Evolutionary conservation across 1,140 invertebrate species (phyloP).

Genomic region (Megalopta genalis): DNA sequence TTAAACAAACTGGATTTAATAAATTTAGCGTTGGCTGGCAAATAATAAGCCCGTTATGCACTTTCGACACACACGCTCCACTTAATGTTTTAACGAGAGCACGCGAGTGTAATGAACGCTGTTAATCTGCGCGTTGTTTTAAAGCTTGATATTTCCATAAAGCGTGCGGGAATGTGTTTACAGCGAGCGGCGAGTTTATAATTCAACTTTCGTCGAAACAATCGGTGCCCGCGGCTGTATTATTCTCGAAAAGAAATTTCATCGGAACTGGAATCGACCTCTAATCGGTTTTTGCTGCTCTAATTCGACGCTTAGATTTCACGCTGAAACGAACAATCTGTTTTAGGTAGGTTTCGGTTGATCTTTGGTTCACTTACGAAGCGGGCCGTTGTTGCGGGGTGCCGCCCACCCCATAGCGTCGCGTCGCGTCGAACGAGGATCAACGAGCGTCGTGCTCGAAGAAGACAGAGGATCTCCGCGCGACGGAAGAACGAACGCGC

Average conservation of each 20-base stretch:
- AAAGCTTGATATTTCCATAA: conserved; percentile 18
- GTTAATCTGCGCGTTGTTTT: conserved; percentile 22
- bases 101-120: conserved; percentile 12
- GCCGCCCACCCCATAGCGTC: no score
- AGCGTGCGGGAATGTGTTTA: neutral
- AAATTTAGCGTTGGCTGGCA: conserved; percentile 2
- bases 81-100: conserved; percentile 20
- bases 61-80: neutral
- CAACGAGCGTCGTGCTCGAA: no score
- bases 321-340: no score
- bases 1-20: conserved; percentile 3
- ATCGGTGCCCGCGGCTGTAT: neutral
- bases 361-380: no score
- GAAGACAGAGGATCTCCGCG: no score
- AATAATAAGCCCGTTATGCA: conserved; percentile 4
- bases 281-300: no score
- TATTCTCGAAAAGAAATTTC: neutral
- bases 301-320: no score
- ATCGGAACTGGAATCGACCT: no score
- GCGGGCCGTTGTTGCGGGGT: no score
- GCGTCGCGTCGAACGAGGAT: neutral
- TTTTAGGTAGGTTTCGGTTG: no score
- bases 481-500: no score
- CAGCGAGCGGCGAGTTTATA: neutral
- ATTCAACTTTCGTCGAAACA: conserved; percentile 1